Percentiles rank a stretch among this genome's conserved stretches.
These are phyloP conservation scores for Pedetes capensis DNA, from an alignment of 2,113 vertebrate species.

Conservation along the genomic window DNA sequence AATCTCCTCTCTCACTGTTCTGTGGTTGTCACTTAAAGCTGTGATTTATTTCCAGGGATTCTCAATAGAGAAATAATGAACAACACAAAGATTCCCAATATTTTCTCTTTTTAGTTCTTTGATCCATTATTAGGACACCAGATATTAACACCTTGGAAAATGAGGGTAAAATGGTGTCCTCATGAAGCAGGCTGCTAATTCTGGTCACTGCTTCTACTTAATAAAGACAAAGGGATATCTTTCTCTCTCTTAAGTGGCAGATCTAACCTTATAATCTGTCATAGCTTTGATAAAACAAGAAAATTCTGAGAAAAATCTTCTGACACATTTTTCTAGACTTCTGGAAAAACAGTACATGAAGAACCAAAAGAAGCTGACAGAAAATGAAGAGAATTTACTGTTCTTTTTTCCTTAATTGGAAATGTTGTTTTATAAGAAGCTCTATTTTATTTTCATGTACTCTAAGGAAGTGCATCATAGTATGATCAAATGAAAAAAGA, in stretches of 20 bases:
- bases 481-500: slow-evolving; percentile 1
- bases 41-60: slow-evolving; percentile 22
- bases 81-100: background rate
- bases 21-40: slow-evolving; percentile 2
- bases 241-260: slow-evolving; percentile 36
- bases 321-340: slow-evolving; percentile 60
- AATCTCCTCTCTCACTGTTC: background rate
- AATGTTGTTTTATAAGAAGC: slow-evolving; percentile 51
- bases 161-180: background rate
- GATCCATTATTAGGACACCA: background rate
- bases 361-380: slow-evolving; percentile 43
- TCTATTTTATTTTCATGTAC: slow-evolving; percentile 61
- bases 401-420: slow-evolving; percentile 66
- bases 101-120: background rate
- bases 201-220: slow-evolving; percentile 31
- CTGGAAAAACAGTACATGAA: slow-evolving; percentile 53
- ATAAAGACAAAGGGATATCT: slow-evolving; percentile 37
- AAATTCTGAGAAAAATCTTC: slow-evolving; percentile 49
- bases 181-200: background rate
- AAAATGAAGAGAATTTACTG: slow-evolving; percentile 44
- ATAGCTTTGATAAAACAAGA: slow-evolving; percentile 46
- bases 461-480: background rate
- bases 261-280: slow-evolving; percentile 62
- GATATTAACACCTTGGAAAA: slow-evolving; percentile 19
- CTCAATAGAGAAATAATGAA: slow-evolving; percentile 14